A percentile compares a stretch with the other conserved stretches of the same genome.
phyloP scores from a whole-genome alignment of 2,113 vertebrate species.

The Cathartes aura region DNA sequence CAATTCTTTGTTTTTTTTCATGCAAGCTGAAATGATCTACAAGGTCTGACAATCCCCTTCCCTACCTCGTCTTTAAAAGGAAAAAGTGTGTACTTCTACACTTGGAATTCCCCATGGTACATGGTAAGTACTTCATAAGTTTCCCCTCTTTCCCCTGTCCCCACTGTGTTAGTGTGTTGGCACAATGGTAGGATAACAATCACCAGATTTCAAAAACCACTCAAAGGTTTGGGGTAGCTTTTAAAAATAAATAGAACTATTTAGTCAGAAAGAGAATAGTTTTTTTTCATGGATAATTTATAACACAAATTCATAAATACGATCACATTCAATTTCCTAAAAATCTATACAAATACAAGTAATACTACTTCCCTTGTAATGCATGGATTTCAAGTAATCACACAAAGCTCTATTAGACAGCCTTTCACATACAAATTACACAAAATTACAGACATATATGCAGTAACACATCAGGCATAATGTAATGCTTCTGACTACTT shows the following conservation, averaged over 20 bases:
- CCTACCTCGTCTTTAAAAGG: not conserved
- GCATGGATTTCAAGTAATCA: constrained; percentile 32
- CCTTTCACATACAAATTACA: constrained; percentile 64
- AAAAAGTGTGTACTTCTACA: not conserved
- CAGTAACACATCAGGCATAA: constrained; percentile 35
- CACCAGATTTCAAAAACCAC: constrained; percentile 12
- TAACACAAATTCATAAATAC: constrained; percentile 67
- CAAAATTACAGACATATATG: constrained; percentile 21
- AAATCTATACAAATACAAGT: constrained; percentile 60
- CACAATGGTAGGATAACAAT: not conserved
- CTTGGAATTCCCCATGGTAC: not conserved
- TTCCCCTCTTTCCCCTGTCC: not conserved
- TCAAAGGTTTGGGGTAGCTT: constrained; percentile 19
- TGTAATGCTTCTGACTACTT: constrained; percentile 32
- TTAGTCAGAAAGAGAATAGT: constrained; percentile 28
- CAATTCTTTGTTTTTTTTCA: not conserved
- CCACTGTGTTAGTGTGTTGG: not conserved
- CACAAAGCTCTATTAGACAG: constrained; percentile 37
- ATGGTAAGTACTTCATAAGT: not conserved
- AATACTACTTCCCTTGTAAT: constrained; percentile 55
- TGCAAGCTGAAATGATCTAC: constrained; percentile 30
- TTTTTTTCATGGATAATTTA: constrained; percentile 31
- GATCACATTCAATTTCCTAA: constrained; percentile 62
- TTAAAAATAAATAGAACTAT: constrained; percentile 64
- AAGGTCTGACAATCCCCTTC: not conserved